These are phyloP conservation scores for Metridium senile DNA, from an alignment of 92 coral and sea anemone genomes.

Conservation along the genomic window DNA sequence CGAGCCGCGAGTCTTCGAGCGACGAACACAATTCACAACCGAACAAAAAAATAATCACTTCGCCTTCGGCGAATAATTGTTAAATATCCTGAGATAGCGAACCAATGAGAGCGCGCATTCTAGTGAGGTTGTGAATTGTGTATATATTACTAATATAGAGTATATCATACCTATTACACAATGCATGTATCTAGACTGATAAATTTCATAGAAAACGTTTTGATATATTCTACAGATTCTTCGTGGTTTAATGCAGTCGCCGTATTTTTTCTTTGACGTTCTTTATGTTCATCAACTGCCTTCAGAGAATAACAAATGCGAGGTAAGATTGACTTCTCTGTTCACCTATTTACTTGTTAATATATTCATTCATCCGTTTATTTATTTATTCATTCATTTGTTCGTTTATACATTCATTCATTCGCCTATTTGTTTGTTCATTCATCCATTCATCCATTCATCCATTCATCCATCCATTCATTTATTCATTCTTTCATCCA, in stretches of 20 bases:
- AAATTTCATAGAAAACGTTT: neutral
- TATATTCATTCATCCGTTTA: neutral
- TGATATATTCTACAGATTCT: constrained; percentile 52
- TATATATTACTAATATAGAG: no score
- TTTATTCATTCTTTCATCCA: neutral
- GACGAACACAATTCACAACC: no score
- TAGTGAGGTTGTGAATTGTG: no score
- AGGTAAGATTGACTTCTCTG: constrained; percentile 45
- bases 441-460: neutral
- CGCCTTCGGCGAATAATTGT: no score
- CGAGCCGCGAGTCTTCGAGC: no score
- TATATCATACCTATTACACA: no score
- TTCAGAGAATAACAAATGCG: constrained; percentile 78
- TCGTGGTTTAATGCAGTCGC: constrained; percentile 67
- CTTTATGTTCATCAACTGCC: constrained; percentile 92
- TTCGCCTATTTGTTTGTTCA: neutral
- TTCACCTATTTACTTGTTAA: neutral
- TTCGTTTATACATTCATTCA: neutral
- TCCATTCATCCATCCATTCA: neutral
- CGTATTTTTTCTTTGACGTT: constrained; percentile 94
- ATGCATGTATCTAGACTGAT: no score
- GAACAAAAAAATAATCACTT: no score
- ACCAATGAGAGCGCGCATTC: no score
- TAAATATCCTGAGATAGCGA: no score
- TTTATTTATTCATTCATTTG: neutral